These are phyloP conservation scores for Manduca sexta DNA, from an alignment of 1,140 invertebrate genomes.

Conservation along the genomic window DNA sequence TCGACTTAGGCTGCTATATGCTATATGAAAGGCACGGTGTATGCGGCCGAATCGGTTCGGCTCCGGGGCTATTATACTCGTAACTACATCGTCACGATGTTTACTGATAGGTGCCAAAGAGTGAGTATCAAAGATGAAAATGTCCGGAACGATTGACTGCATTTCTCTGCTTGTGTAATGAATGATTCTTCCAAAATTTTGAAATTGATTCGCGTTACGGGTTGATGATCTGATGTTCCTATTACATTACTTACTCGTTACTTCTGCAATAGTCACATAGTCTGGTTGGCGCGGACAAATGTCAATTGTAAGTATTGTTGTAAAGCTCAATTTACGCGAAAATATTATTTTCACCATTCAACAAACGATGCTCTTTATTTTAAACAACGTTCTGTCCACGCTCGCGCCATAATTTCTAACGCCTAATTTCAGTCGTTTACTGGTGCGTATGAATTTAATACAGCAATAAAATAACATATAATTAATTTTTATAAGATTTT, in stretches of 20 bases:
- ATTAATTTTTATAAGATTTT: constrained; percentile 60
- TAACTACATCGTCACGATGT: constrained; percentile 45
- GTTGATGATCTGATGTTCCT: constrained; percentile 71
- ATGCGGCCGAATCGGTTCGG: constrained; percentile 26
- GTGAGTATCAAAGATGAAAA: constrained; percentile 70
- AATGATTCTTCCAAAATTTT: constrained; percentile 56
- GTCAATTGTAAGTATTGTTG: constrained; percentile 64
- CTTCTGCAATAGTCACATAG: constrained; percentile 43
- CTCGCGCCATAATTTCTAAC: constrained; percentile 36
- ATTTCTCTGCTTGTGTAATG: constrained; percentile 52
- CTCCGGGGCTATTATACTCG: constrained; percentile 28
- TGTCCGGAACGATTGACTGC: constrained; percentile 53
- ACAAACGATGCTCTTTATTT: constrained; percentile 43
- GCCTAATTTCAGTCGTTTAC: constrained; percentile 44
- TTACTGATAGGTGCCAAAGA: constrained; percentile 68
- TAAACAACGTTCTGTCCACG: constrained; percentile 51
- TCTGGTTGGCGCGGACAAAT: constrained; percentile 25
- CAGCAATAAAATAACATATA: constrained; percentile 59
- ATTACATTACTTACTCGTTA: constrained; percentile 56
- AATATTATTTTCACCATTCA: constrained; percentile 52
- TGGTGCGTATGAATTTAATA: constrained; percentile 61
- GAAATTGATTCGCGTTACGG: constrained; percentile 64
- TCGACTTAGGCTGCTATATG: constrained; percentile 1
- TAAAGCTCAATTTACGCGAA: constrained; percentile 64
- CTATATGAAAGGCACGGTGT: constrained; percentile 30